Base-by-base conservation (phyloP, 35 echinoderm and acorn worm genomes). In the Nesometra sesokonis region DNA sequence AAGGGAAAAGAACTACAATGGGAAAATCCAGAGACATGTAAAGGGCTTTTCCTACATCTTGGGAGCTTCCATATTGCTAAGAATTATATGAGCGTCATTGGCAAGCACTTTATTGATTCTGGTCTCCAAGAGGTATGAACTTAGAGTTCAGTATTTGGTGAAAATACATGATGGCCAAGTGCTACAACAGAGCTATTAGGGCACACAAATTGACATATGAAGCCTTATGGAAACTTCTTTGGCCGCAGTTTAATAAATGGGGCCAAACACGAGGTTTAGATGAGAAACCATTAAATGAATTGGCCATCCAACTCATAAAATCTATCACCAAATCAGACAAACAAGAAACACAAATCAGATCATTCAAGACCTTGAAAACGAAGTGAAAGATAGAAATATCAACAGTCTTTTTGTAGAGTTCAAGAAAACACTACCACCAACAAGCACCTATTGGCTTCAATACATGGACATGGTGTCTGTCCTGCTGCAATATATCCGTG, bases 401-500 rank as follows among this genome's bases (percentile, higher is more conserved):
- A 9, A 67, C 23, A 11, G 23, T 67, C 52, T 67, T 9, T 19
- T 17, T 67, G 21, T 67, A 9, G 21, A 67, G 52, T 67, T 67
- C 52, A 19, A 67, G 7, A 67, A 67, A 67, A 67, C 52, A 9
- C 52, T 67, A 19, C 52, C 52, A 11, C 52, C 52, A 67, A 67
- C 52, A 67, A 82, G 32, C 33, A 35, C 35, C 17, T 35, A 82
- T 35, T 35, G 13, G 32, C 9, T 84, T 84, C 35, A 84, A 39
- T 31, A 38, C 29, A 38, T 84, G 29, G 27, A 38, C 13, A 84
- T 38, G 36, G 39, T 40, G 21, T 39, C 82, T 84, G 32, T 84
- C 29, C 82, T 84, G 17, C 9, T 84, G 29, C 82, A 84, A 40
- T 84, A 38, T 40, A 84, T 84, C 21, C 82, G 36, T 36, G 82